Percentiles rank a stretch among this genome's conserved stretches.
phyloP scores from a whole-genome alignment of 1,140 invertebrate species.

The Drosophila kepulauana region DNA sequence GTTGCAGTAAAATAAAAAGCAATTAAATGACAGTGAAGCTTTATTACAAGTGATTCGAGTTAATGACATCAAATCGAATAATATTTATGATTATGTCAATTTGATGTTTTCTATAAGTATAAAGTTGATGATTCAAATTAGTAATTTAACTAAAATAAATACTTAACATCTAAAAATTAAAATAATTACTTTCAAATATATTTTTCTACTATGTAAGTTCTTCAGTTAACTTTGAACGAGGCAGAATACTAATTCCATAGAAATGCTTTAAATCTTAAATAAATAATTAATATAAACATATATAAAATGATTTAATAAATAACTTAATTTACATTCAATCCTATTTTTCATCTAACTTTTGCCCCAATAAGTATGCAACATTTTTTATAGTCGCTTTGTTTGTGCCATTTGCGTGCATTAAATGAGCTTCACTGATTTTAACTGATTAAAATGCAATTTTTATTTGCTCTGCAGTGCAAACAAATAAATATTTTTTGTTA shows the following conservation, averaged over 20 bases:
- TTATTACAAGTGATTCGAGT: background rate
- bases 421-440: constrained; percentile 1
- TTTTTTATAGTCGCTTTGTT: too few relatives aligned
- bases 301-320: too few relatives aligned
- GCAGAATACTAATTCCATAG: too few relatives aligned
- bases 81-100: too few relatives aligned
- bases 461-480: constrained; percentile 46
- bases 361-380: too few relatives aligned
- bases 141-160: too few relatives aligned
- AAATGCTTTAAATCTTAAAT: background rate
- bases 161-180: background rate
- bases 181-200: too few relatives aligned
- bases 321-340: too few relatives aligned
- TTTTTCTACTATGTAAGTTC: background rate
- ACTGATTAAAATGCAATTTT: constrained; percentile 48
- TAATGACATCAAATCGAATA: background rate
- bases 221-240: too few relatives aligned
- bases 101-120: too few relatives aligned
- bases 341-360: too few relatives aligned
- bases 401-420: background rate
- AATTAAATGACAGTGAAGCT: constrained; percentile 24
- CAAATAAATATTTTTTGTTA: constrained; percentile 21
- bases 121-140: too few relatives aligned
- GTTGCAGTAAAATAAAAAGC: constrained; percentile 9
- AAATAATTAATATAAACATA: background rate